These are phyloP conservation scores for Drosophila auraria DNA, from an alignment of 1,140 invertebrate genomes.

Conservation along the genomic window DNA sequence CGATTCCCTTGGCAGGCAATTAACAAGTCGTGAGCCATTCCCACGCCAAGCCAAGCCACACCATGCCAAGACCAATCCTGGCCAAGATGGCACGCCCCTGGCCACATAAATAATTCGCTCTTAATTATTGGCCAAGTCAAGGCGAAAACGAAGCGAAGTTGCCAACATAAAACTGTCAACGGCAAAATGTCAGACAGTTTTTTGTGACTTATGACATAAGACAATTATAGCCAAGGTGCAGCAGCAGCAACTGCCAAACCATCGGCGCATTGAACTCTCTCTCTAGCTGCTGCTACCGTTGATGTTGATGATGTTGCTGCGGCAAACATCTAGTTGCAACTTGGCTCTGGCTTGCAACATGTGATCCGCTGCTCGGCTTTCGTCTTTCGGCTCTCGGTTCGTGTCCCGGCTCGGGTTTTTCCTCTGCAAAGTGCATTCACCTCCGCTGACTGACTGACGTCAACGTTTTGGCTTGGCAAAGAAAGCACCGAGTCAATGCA, in stretches of 20 bases:
- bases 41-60: slow-evolving; percentile 34
- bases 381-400: slow-evolving; percentile 16
- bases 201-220: slow-evolving; percentile 77
- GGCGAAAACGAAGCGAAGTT: slow-evolving; percentile 21
- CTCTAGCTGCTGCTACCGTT: slow-evolving; percentile 26
- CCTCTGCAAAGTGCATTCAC: slow-evolving; percentile 67
- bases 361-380: slow-evolving; percentile 24
- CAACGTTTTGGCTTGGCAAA: slow-evolving; percentile 46
- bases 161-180: slow-evolving; percentile 72
- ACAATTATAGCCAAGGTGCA: slow-evolving; percentile 74
- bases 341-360: slow-evolving; percentile 43
- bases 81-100: slow-evolving; percentile 48
- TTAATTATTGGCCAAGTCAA: slow-evolving; percentile 59
- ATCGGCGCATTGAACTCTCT: slow-evolving; percentile 49
- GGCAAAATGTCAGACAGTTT: slow-evolving; percentile 63
- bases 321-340: slow-evolving; percentile 33
- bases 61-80: slow-evolving; percentile 15
- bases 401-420: slow-evolving; percentile 36
- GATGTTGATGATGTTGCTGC: slow-evolving; percentile 12
- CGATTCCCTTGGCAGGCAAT: slow-evolving; percentile 39
- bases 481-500: slow-evolving; percentile 72
- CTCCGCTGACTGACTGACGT: slow-evolving; percentile 45
- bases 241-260: slow-evolving; percentile 19
- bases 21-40: slow-evolving; percentile 43
- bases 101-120: slow-evolving; percentile 61